Base-by-base conservation (phyloP, 2,797 vertebrate species). In the Phalanger gymnotis region DNA sequence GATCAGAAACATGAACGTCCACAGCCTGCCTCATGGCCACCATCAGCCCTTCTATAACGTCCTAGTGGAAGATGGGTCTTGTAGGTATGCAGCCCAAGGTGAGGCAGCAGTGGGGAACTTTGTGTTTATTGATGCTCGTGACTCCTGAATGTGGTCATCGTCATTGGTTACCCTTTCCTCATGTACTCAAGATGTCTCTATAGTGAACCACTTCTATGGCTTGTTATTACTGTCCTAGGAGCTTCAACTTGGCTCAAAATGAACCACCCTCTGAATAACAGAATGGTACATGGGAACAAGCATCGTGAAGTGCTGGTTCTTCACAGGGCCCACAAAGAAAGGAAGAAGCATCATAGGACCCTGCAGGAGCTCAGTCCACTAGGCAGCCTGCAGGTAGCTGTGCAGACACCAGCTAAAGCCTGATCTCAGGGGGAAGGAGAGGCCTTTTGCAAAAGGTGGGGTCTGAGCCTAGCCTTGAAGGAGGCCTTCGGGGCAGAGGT, bases 21-120 rank as follows among this genome's bases (percentile, higher is more conserved):
- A 99, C 98, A 99, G 99, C 98, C 99, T 99, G 95, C 99, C 99
- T 12, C 99, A 98, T 0, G 99, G 99, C 19, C 99, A 99, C 93
- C 99, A 99, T 95, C 99, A 99, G 97, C 99, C 99, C 3, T 99
- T 99, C 99, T 99, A 99, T 98, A 99, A 99, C 0, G 99, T 99
- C 28, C 99, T 99, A 0, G 99, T 99, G 40, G 99, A 99, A 97
- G 99, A 99, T 0, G 99, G 99, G 1, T 99, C 99, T 0, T 99
- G 99, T 91, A 98, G 99, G 98, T 99, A 99, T 0, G 99, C 99
- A 57, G 99, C 99, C 55, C 99, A 99, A 98, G 99, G 99, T 99
- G 95, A 93, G 98, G 54, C 1, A 0, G 31, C 55, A 4, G 14
- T 22, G 31, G 92, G 89, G 9, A 22, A 1, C 61, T 61, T 31